Base-by-base conservation (phyloP, 1,140 invertebrate genomes). In the Nymphalis io region DNA sequence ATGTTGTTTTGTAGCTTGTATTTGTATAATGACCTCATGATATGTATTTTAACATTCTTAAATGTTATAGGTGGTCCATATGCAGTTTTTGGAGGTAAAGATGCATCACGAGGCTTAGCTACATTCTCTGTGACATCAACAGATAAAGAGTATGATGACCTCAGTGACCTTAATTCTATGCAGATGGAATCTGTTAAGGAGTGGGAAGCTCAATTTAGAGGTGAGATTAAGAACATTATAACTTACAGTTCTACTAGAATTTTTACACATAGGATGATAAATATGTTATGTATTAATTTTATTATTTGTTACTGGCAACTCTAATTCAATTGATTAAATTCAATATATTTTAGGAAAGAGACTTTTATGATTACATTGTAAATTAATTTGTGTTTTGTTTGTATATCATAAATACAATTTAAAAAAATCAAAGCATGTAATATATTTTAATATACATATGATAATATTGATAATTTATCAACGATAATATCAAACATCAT, bases 181-280 rank as follows among this genome's bases (percentile, higher is more conserved):
- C 94, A 97, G 92, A 96, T 97, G 96, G 96, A 97, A 70, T 96
- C 95, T 39, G 95, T 99, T 1, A 94, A 93, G 75, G 98, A 99
- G 92, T 99, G 98, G 98, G 98, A 99, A 88, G 96, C 96, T 92
- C 98, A 99, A 87, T 98, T 99, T 87, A 96, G 96, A 94, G 98
- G 97, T 97, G 93, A 76, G 48, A 21, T 16, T 61, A 46, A 46
- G 8, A 46, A 46, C 21, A 48, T 46, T 48, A 23, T 44, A n/a
- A n/a, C 12, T 1, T 11, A 44, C 1, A 0, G 3, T 44, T 4
- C 40, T 44, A 6, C 40, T 44, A 44, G 12, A n/a, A 44, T 44
- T n/a, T 44, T 13, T 11, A 15, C 40, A 44, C 5, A 13, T 44
- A 13, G 12, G 12, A 4, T 0, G 13, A 44, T n/a, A 33, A 33